A percentile compares a stretch with the other conserved stretches of the same genome.
These are phyloP conservation scores for Himalopsyche phryganea DNA, from an alignment of 1,140 invertebrate species.

Conservation along the genomic window DNA sequence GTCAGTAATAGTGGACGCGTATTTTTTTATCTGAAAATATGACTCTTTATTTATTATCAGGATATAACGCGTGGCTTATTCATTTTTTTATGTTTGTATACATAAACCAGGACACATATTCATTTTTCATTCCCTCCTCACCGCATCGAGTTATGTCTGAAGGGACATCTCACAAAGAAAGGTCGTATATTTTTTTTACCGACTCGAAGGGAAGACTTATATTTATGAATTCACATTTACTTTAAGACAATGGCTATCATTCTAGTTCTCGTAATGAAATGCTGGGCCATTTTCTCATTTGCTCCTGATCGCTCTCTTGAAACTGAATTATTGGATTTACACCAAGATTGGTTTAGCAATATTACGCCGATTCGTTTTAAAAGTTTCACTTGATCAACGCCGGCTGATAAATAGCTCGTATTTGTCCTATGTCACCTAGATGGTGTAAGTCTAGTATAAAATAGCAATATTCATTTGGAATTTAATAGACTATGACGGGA, in stretches of 20 bases:
- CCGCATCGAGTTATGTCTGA: conserved; percentile 19
- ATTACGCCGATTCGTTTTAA: conserved; percentile 7
- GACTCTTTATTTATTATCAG: neutral
- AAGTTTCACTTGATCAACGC: neutral
- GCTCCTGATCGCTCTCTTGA: conserved; percentile 9
- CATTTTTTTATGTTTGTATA: conserved; percentile 7
- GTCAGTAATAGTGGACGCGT: neutral
- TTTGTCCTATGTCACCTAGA: no score
- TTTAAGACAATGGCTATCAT: conserved; percentile 21
- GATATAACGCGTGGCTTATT: neutral
- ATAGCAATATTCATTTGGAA: no score
- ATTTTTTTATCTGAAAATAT: conserved; percentile 9
- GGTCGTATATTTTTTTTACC: conserved; percentile 18
- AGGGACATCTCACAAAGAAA: conserved; percentile 1
- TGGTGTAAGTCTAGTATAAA: no score
- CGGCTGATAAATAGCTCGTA: neutral
- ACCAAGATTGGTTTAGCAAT: conserved; percentile 8
- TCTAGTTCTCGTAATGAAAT: conserved; percentile 26
- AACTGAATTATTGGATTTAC: conserved; percentile 22
- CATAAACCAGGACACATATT: conserved; percentile 5
- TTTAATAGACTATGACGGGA: no score
- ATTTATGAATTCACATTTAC: conserved; percentile 32
- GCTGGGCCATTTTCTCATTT: conserved; percentile 24
- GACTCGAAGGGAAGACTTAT: conserved; percentile 26
- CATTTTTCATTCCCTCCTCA: conserved; percentile 23